Base-by-base conservation (phyloP, 2,888 invertebrate species). In the Zele albiditarsus region DNA sequence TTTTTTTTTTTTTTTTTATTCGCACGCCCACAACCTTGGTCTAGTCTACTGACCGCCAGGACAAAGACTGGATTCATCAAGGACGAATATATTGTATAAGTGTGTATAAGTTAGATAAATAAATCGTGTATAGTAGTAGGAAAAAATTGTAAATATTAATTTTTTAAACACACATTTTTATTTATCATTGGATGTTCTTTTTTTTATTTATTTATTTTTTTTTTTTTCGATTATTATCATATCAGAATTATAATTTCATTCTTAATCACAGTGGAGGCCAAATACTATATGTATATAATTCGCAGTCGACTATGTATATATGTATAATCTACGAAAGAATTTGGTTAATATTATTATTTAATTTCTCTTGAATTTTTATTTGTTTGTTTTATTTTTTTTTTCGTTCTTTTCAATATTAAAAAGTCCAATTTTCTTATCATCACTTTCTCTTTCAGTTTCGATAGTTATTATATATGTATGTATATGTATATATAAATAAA, bases 231-330 rank as follows among this genome's bases (percentile, higher is more conserved):
- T 46, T 46, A 16, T 46, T 16, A 16, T 33, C 33, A n/a, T n/a
- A 53, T 53, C 20, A 53, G 53, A 23, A 20, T 53, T 53, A 53
- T 53, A 20, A 53, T 53, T 53, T 53, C 5, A 53, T 53, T 53
- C 5, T 53, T 20, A 6, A 53, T 20, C 20, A 20, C 23, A 53
- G 8, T 53, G n/a, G 20, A 53, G 8, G 20, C 8, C 8, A 53
- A 53, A 23, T 53, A n/a, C n/a, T n/a, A 53, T 46, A 1, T n/a
- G n/a, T n/a, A 46, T 46, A 46, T n/a, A 46, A 46, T 5, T 46
- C 46, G 46, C 4, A 46, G 46, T 46, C 12, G 10, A 38, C 38
- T 38, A 38, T 38, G 38, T 12, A 4, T 46, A 46, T 46, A n/a
- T 46, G 0, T 46, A 53, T 53, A 53, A 53, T 53, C 20, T 20